A percentile compares a stretch with the other conserved stretches of the same genome.
Evolutionary conservation across 1,140 invertebrate species (phyloP).

Genomic region (Meloidogyne exigua): DNA sequence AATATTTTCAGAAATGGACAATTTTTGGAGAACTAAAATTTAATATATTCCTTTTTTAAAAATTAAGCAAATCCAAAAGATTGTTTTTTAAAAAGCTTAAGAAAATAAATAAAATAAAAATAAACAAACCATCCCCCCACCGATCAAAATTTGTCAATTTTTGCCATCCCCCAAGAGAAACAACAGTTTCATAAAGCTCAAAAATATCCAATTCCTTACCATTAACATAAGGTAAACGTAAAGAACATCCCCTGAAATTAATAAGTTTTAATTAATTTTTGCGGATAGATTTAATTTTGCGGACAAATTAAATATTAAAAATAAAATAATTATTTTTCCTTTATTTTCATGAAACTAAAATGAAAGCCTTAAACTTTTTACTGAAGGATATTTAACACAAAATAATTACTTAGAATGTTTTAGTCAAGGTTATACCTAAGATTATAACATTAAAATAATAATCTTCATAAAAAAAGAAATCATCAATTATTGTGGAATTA

Average conservation of each 20-base stretch:
- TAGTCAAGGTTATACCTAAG: too few species aligned
- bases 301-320: neutral
- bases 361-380: too few species aligned
- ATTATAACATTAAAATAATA: too few species aligned
- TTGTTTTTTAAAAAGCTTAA: too few species aligned
- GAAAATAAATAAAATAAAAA: too few species aligned
- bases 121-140: slow-evolving; percentile 48
- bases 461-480: too few species aligned
- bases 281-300: neutral
- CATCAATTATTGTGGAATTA: too few species aligned
- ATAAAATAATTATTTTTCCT: neutral
- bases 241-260: slow-evolving; percentile 42
- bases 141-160: slow-evolving; percentile 53
- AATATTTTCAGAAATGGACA: slow-evolving; percentile 44
- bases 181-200: slow-evolving; percentile 52
- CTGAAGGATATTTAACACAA: too few species aligned
- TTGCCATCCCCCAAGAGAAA: slow-evolving; percentile 51
- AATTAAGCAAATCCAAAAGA: too few species aligned
- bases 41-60: slow-evolving; percentile 13
- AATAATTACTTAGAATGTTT: too few species aligned
- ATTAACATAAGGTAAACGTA: slow-evolving; percentile 46
- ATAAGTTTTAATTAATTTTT: neutral
- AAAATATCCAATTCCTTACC: slow-evolving; percentile 50
- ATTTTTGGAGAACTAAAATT: slow-evolving; percentile 26
- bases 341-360: too few species aligned